phyloP scores from a whole-genome alignment of 2,113 vertebrate species.

The Mixornis gularis region DNA sequence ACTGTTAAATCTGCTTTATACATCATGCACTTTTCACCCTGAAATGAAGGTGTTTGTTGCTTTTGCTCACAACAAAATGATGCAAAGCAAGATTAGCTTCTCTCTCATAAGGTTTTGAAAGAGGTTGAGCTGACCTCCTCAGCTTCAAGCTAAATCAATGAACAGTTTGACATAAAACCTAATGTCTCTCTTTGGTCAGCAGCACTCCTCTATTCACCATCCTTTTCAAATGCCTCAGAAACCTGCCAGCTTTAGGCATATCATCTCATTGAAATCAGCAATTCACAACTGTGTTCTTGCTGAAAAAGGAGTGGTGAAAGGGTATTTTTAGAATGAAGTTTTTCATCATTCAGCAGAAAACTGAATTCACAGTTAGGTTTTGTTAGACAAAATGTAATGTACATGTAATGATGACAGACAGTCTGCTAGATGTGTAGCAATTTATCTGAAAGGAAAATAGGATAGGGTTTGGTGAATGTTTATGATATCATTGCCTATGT shows the following conservation, averaged over 20 bases:
- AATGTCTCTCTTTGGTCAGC: not conserved
- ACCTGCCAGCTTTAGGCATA: not conserved
- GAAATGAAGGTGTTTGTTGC: not conserved
- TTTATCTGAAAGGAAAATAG: not conserved
- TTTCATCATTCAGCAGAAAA: not conserved
- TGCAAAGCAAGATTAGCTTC: not conserved
- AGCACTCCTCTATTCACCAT: not conserved
- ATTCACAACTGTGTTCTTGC: not conserved
- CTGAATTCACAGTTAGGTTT: not conserved
- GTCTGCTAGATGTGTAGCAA: not conserved
- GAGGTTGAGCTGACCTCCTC: not conserved
- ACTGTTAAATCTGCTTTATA: not conserved
- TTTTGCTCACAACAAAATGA: not conserved
- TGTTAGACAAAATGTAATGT: not conserved
- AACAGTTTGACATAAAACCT: not conserved
- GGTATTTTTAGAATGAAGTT: not conserved
- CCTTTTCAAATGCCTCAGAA: not conserved
- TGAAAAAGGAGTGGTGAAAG: not conserved
- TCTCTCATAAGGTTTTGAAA: not conserved
- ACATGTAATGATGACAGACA: not conserved
- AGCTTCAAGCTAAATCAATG: not conserved
- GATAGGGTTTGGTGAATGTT: not conserved
- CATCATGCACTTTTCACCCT: not conserved
- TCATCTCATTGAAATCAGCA: not conserved
- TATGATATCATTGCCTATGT: not conserved